These are phyloP conservation scores for Coboldia fuscipes DNA, from an alignment of 1,140 invertebrate genomes.

Conservation along the genomic window DNA sequence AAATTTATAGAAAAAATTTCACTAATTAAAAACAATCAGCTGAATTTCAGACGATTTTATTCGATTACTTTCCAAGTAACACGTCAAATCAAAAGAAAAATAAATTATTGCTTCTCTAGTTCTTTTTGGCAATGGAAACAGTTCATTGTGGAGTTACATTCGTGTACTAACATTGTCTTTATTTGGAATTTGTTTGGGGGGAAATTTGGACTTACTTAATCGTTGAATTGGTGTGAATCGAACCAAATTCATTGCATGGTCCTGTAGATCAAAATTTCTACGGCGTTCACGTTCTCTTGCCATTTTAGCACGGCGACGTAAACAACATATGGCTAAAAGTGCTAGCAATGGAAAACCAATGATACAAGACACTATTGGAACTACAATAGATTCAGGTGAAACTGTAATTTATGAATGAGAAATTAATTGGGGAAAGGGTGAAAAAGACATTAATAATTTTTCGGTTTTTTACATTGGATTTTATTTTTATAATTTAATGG, in stretches of 20 bases:
- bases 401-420: slow-evolving; percentile 34
- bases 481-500: too few species aligned
- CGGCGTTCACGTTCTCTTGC: slow-evolving; percentile 53
- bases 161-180: too few species aligned
- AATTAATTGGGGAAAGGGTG: slow-evolving; percentile 3
- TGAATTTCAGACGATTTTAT: too few species aligned
- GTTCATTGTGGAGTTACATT: too few species aligned
- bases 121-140: too few species aligned
- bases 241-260: slow-evolving; percentile 56
- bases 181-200: too few species aligned
- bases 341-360: slow-evolving; percentile 69
- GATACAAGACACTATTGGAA: slow-evolving; percentile 75
- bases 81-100: neutral
- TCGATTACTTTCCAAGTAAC: too few species aligned
- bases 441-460: neutral
- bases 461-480: too few species aligned
- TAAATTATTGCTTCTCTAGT: slow-evolving; percentile 1
- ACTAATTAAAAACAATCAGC: too few species aligned
- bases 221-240: slow-evolving; percentile 50
- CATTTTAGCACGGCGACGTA: slow-evolving; percentile 57
- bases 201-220: slow-evolving; percentile 31
- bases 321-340: slow-evolving; percentile 65
- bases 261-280: slow-evolving; percentile 53
- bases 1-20: too few species aligned
- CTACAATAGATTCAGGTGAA: slow-evolving; percentile 65